Percentiles rank a stretch among this genome's conserved stretches.
These are phyloP conservation scores for Toxotes lorentzi DNA, from an alignment of 2,797 vertebrate species.

Conservation along the genomic window DNA sequence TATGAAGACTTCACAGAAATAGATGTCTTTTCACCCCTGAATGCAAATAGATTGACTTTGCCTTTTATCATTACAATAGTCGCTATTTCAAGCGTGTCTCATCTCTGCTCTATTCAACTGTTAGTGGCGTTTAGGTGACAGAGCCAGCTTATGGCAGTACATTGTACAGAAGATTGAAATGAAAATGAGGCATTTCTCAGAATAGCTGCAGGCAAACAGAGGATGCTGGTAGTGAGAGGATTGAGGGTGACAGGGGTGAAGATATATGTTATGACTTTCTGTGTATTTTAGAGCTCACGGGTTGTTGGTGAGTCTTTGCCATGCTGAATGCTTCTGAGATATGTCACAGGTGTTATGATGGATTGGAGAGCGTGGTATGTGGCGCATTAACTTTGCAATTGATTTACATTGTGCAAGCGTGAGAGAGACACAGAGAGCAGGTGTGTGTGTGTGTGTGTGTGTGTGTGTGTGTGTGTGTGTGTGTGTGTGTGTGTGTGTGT, in stretches of 20 bases:
- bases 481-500: slow-evolving; percentile 20
- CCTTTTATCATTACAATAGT: slow-evolving; percentile 70
- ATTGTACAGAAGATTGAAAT: slow-evolving; percentile 72
- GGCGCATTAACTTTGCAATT: slow-evolving; percentile 49
- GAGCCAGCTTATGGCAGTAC: slow-evolving; percentile 53
- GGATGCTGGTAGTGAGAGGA: slow-evolving; percentile 24
- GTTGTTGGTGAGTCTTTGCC: slow-evolving; percentile 51
- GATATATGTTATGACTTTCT: slow-evolving; percentile 66
- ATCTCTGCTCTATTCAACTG: slow-evolving; percentile 65
- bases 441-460: background rate
- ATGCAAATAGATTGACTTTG: slow-evolving; percentile 74
- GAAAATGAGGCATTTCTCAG: slow-evolving; percentile 76
- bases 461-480: slow-evolving; percentile 11
- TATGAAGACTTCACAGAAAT: slow-evolving; percentile 48
- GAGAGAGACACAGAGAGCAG: background rate
- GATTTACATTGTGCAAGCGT: slow-evolving; percentile 24
- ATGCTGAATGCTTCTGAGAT: slow-evolving; percentile 55
- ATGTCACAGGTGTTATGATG: slow-evolving; percentile 66
- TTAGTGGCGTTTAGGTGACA: slow-evolving; percentile 65
- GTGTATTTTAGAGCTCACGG: slow-evolving; percentile 65
- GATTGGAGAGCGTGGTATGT: slow-evolving; percentile 32
- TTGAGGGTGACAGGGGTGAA: slow-evolving; percentile 72
- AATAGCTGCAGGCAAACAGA: slow-evolving; percentile 67
- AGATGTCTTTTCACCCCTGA: slow-evolving; percentile 61
- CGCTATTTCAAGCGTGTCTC: slow-evolving; percentile 40